Base-by-base conservation (phyloP, 2,888 invertebrate genomes). In the Erebia aethiops region DNA sequence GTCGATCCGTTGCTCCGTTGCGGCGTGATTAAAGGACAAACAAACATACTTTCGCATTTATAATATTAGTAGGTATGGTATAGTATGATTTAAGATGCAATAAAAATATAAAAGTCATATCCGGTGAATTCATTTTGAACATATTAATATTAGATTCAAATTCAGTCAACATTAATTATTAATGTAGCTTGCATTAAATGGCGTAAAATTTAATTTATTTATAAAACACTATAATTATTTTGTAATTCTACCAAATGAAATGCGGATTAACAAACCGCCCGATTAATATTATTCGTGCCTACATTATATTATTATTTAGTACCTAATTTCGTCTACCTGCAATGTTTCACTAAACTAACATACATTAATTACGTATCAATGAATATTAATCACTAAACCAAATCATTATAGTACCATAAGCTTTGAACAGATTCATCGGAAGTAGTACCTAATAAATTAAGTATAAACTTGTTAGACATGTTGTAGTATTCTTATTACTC, bases 191-290 rank as follows among this genome's bases (percentile, higher is more conserved):
- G 18, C 54, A 54, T 18, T 18, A 18, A 18, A 49, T 49, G 8
- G 16, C 52, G 9, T 8, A 52, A 54, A 54, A 3, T 18, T 16
- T 18, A 54, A 54, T 54, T 54, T 16, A 54, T 18, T 54, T 18
- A 16, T 54, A 54, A 18, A 54, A 54, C 10, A 18, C 54, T 11
- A 54, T 58, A 35, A 58, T 58, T 58, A 58, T 35, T 58, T 54
- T 8, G 54, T 54, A 54, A 10, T 54, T 54, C 54, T 54, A 54
- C 18, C 54, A 54, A 54, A 54, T 54, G 54, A 54, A 54, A 54
- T 54, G 54, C 54, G 18, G 54, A 54, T 54, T 54, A 54, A 35
- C 9, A n/a, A 41, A 60, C 41, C n/a, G 43, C 60, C 16, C 9
- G 16, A n/a, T 41, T 60, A 43, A 41, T 60, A 41, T 41, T 41